Base-by-base conservation (phyloP, 2,888 invertebrate genomes). In the Unio pictorum region DNA sequence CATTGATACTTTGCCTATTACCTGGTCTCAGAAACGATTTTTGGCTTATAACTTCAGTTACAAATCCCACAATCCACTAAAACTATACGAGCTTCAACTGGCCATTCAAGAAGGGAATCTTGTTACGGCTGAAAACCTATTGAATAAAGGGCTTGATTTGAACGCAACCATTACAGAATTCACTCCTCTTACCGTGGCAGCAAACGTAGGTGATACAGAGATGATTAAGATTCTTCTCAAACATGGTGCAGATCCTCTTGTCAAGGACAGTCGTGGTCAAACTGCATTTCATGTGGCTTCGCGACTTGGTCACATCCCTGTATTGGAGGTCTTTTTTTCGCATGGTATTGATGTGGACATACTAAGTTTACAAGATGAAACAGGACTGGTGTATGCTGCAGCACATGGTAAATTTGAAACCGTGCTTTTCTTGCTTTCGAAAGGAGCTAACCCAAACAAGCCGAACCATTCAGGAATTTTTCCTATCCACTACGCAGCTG, bases 1-100 rank as follows among this genome's bases (percentile, higher is more conserved):
- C 64, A 71, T 79, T 34, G 60, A 72, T 11, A 26, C 26, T 6
- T 65, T 81, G 30, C 75, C 76, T 0, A 60, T 79, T 30, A 67
- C 69, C 18, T 63, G 58, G 17, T 55, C 58, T n/a, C 45, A 75
- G 23, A 81, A 76, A 56, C 55, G 60, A 5, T 72, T 69, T 54
- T 45, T 72, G 4, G 60, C 72, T 54, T 63, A 67, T 26, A 56
- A 71, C 45, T 67, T 67, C 45, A 61, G 62, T 28, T 23, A 58
- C 1, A 61, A 63, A 18, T 8, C 56, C 20, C 57, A 56, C 62
- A 62, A 72, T 63, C 72, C 72, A 3, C n/a, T 69, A 8, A 23
- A 34, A 18, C 7, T 64, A 23, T 64, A 59, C 20, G 69, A 72
- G 18, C 45, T 69, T 55, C 28, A 57, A 28, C 45, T 69, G 17